These are phyloP conservation scores for Cylas formicarius DNA, from an alignment of 1,140 invertebrate species.

Conservation along the genomic window DNA sequence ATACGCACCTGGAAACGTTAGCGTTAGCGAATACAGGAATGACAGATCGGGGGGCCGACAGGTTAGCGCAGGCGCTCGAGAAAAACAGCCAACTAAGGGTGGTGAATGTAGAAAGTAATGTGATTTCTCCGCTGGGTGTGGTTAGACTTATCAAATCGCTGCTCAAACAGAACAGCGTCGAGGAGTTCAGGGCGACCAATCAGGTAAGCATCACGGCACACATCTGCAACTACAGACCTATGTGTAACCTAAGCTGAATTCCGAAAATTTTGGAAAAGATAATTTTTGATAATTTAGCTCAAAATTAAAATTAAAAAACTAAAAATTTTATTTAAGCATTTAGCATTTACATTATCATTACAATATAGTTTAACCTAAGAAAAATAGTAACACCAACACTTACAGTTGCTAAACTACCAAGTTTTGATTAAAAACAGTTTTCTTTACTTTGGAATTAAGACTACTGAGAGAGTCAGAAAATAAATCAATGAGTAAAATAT, in stretches of 20 bases:
- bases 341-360: too few relatives aligned
- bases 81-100: conserved; percentile 82
- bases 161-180: conserved; percentile 75
- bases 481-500: too few relatives aligned
- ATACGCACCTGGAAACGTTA: conserved; percentile 86
- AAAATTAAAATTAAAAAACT: neutral
- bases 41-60: conserved; percentile 77
- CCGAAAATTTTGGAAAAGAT: neutral
- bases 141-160: conserved; percentile 79
- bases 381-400: too few relatives aligned
- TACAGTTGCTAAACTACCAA: too few relatives aligned
- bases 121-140: conserved; percentile 77
- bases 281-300: neutral
- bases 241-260: neutral
- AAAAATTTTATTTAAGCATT: neutral
- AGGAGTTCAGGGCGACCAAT: conserved; percentile 92
- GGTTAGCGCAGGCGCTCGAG: conserved; percentile 76
- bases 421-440: too few relatives aligned
- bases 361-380: too few relatives aligned
- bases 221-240: neutral
- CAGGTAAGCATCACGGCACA: too few relatives aligned
- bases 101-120: conserved; percentile 95
- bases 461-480: too few relatives aligned
- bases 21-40: conserved; percentile 91
- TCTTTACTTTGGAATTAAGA: too few relatives aligned